Conservation (phyloP, 2,797 vertebrate species). For the Platalea minor region DNA sequence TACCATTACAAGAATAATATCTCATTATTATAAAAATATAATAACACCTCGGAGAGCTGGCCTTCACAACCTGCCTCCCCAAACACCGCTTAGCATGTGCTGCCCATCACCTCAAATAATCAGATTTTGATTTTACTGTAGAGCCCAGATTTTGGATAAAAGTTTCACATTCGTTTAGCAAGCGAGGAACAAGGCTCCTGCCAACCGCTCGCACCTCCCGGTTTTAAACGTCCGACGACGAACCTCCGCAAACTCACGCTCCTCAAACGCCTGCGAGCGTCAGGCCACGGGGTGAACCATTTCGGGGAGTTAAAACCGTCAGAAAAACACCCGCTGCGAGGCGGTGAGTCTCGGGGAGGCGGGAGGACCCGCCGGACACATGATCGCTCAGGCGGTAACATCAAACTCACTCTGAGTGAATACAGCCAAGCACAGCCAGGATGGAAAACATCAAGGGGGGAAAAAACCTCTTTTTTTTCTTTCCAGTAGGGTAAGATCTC, state of each 20-base stretch:
- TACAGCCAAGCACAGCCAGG: not conserved
- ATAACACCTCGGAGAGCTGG: not conserved
- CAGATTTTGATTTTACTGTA: not conserved
- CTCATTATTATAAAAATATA: not conserved
- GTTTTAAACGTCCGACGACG: not conserved
- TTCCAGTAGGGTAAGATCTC: not conserved
- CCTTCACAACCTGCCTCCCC: not conserved
- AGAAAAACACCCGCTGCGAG: not conserved
- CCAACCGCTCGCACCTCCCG: rapidly evolving
- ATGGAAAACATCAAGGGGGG: not conserved
- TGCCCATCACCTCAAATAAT: not conserved
- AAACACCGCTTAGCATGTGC: not conserved
- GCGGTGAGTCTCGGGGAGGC: not conserved
- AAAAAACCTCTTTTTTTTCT: not conserved
- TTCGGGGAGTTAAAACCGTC: not conserved
- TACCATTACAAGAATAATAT: not conserved
- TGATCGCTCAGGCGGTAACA: not conserved
- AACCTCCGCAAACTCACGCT: not conserved
- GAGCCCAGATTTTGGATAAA: not conserved
- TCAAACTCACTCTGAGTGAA: not conserved
- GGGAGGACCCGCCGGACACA: not conserved
- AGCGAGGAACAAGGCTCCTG: not conserved
- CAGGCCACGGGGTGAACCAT: not conserved
- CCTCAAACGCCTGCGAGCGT: not conserved
- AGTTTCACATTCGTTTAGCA: not conserved